These are phyloP conservation scores for Nephila pilipes DNA, from an alignment of 1,140 invertebrate genomes.

Conservation along the genomic window DNA sequence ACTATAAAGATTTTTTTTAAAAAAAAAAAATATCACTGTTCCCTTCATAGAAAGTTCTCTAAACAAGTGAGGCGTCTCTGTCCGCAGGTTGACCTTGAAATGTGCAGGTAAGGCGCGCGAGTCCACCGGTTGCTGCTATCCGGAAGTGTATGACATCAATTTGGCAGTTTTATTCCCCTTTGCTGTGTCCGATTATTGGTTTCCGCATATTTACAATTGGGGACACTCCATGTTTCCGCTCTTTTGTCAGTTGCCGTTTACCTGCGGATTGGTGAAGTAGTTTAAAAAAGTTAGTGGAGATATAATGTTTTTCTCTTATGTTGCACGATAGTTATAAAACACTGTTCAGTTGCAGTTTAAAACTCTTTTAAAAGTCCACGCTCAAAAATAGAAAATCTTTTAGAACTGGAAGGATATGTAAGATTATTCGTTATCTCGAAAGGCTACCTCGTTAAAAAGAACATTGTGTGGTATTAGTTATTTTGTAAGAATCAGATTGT, in stretches of 20 bases:
- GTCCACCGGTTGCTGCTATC: not conserved
- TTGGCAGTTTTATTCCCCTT: slow-evolving; percentile 13
- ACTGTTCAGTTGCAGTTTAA: too few species aligned
- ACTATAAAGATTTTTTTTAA: not conserved
- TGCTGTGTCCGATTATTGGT: slow-evolving; percentile 27
- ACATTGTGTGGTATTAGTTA: too few species aligned
- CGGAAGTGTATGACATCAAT: slow-evolving; percentile 58
- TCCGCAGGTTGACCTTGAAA: slow-evolving; percentile 15
- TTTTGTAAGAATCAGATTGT: too few species aligned
- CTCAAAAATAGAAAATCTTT: too few species aligned
- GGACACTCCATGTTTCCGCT: not conserved
- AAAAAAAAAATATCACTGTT: not conserved
- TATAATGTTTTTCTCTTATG: not conserved
- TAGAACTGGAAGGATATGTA: too few species aligned
- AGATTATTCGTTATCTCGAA: too few species aligned
- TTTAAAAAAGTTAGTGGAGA: not conserved
- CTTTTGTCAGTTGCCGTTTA: not conserved
- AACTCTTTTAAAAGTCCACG: too few species aligned
- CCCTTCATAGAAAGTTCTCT: not conserved
- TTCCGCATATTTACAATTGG: slow-evolving; percentile 51
- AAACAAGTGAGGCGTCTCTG: not conserved
- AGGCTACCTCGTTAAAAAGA: too few species aligned
- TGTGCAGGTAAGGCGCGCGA: slow-evolving; percentile 8
- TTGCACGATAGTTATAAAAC: too few species aligned
- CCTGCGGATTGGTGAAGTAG: not conserved